Conservation (phyloP, 2,888 invertebrate genomes). For the Ferdinandea cuprea region DNA sequence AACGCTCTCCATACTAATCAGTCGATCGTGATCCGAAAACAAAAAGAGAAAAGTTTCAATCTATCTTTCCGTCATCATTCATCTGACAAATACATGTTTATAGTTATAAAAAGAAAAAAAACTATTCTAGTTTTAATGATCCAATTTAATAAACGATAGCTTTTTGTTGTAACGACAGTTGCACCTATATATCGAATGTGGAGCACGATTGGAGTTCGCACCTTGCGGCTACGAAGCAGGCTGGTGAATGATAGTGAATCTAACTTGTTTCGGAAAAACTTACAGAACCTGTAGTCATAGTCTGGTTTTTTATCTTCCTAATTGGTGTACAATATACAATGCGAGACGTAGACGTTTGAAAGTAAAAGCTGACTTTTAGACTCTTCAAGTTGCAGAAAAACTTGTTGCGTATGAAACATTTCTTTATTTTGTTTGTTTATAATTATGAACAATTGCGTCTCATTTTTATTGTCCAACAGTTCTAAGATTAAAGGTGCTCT, state of each 20-base stretch:
- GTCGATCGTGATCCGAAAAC: slow-evolving; percentile 33
- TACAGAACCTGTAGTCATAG: slow-evolving; percentile 22
- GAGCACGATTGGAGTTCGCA: slow-evolving; percentile 35
- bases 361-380: slow-evolving; percentile 51
- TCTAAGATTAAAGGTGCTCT: slow-evolving; percentile 7
- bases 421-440: background rate
- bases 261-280: slow-evolving; percentile 20
- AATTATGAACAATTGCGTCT: slow-evolving; percentile 21
- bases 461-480: background rate
- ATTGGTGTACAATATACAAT: slow-evolving; percentile 15
- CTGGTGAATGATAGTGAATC: slow-evolving; percentile 50
- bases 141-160: background rate
- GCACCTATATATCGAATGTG: slow-evolving; percentile 23
- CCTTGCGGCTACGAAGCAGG: background rate
- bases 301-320: slow-evolving; percentile 18
- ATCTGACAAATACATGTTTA: too few relatives aligned
- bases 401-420: slow-evolving; percentile 10
- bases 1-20: slow-evolving; percentile 64
- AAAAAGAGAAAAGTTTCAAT: slow-evolving; percentile 41
- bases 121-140: slow-evolving; percentile 20
- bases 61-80: too few relatives aligned
- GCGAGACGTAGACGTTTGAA: slow-evolving; percentile 35
- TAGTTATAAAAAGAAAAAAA: too few relatives aligned
- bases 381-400: slow-evolving; percentile 20
- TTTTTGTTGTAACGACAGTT: slow-evolving; percentile 11